phyloP scores from a whole-genome alignment of 2,888 invertebrate species.

The Polydrusus cervinus region DNA sequence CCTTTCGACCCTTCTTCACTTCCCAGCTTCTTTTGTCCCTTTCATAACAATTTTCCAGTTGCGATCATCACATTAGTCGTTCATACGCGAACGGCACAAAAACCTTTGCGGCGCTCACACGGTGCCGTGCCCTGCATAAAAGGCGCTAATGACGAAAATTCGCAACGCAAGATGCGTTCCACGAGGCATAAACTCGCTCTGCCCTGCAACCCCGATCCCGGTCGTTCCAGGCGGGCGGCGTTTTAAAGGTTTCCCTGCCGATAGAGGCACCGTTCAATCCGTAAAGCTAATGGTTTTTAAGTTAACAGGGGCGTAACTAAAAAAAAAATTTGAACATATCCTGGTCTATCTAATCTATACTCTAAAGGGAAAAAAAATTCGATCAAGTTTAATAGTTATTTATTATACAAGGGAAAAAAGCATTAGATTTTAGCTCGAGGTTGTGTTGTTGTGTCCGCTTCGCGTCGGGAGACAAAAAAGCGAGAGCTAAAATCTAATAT shows the following conservation, averaged over 20 bases:
- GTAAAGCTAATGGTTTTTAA: conserved; percentile 29
- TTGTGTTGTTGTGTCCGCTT: too few relatives aligned
- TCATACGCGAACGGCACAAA: conserved; percentile 22
- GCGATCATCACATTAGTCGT: conserved; percentile 29
- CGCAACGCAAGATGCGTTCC: conserved; percentile 35
- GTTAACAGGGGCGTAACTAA: conserved; percentile 5
- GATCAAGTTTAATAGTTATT: too few relatives aligned
- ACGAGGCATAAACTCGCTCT: conserved; percentile 33
- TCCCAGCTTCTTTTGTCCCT: conserved; percentile 18
- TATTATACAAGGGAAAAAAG: too few relatives aligned
- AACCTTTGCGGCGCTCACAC: conserved; percentile 29
- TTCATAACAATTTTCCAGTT: conserved; percentile 32
- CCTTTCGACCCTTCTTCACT: conserved; percentile 10
- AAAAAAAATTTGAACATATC: too few relatives aligned
- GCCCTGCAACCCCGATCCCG: conserved; percentile 19
- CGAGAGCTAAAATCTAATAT: too few relatives aligned
- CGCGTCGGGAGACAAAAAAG: too few relatives aligned
- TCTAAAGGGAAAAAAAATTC: too few relatives aligned
- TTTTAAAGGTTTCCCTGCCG: conserved; percentile 37
- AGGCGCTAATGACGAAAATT: conserved; percentile 50
- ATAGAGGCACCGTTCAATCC: conserved; percentile 39
- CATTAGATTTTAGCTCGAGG: too few relatives aligned
- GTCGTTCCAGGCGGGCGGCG: conserved; percentile 33
- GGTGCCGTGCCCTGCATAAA: conserved; percentile 42
- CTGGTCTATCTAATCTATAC: too few relatives aligned